Evolutionary conservation across 2,888 invertebrate genomes (phyloP).

Genomic region (Gymnocheta viridis): DNA sequence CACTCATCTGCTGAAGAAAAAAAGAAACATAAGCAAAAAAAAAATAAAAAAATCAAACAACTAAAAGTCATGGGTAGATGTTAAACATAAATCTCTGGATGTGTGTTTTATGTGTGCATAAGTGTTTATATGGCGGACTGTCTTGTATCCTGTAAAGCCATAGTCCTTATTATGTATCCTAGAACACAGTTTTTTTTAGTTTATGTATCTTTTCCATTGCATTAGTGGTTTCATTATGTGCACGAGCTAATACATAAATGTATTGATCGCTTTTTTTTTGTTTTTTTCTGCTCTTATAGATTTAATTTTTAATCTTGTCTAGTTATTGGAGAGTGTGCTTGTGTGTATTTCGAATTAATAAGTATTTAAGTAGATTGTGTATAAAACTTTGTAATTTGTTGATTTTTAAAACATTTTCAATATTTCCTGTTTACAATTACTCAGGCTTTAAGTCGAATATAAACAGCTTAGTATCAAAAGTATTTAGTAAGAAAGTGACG

Average conservation of each 20-base stretch:
- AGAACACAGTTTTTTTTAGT: neutral
- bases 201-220: neutral
- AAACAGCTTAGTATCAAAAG: neutral
- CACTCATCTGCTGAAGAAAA: neutral
- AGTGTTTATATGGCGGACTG: neutral
- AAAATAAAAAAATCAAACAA: neutral
- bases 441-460: neutral
- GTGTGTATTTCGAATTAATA: neutral
- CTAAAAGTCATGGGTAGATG: neutral
- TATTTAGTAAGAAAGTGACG: neutral
- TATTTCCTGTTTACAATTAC: neutral
- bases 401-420: neutral
- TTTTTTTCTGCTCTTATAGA: neutral
- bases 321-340: neutral
- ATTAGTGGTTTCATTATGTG: slow-evolving; percentile 17
- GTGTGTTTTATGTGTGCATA: neutral
- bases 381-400: neutral
- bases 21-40: neutral
- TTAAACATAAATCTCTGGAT: neutral
- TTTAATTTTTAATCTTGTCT: slow-evolving; percentile 25
- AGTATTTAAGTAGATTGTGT: slow-evolving; percentile 1
- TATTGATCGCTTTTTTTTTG: slow-evolving; percentile 1
- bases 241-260: neutral
- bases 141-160: neutral
- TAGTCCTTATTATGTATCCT: neutral